These are phyloP conservation scores for Bovichtus diacanthus DNA, from an alignment of 2,797 vertebrate species.

Conservation along the genomic window DNA sequence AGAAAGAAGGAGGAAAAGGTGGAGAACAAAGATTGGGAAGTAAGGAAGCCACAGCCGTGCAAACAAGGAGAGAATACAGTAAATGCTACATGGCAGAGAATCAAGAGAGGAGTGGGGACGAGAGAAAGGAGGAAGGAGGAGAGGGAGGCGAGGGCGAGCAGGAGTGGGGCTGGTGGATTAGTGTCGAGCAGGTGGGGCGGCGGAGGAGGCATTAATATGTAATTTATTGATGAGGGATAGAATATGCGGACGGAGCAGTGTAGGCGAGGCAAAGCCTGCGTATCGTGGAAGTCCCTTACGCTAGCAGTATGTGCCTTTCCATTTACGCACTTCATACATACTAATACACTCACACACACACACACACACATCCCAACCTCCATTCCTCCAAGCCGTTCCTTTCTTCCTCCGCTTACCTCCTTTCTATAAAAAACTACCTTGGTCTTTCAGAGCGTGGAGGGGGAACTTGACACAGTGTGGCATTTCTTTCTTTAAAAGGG, in stretches of 20 bases:
- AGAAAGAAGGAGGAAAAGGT: neutral
- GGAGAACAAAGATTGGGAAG: neutral
- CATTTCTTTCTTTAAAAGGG: neutral
- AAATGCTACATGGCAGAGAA: conserved; percentile 9
- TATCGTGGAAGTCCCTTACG: conserved; percentile 80
- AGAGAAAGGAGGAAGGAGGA: conserved; percentile 4
- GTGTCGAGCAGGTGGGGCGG: conserved; percentile 69
- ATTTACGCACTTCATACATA: conserved; percentile 79
- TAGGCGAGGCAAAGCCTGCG: conserved; percentile 64
- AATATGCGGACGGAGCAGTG: conserved; percentile 77
- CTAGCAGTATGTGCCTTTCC: conserved; percentile 81
- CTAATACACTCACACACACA: conserved; percentile 52
- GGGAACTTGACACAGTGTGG: neutral
- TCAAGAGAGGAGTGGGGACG: neutral
- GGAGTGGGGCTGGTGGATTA: conserved; percentile 60
- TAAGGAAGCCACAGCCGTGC: neutral
- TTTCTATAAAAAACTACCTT: conserved; percentile 11
- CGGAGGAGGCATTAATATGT: conserved; percentile 77
- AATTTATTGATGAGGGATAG: conserved; percentile 84
- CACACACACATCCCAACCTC: conserved; percentile 44
- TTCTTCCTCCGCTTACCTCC: conserved; percentile 11
- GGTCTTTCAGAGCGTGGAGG: neutral
- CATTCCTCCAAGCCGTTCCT: conserved; percentile 38
- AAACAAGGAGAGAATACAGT: conserved; percentile 5
- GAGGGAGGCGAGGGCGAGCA: conserved; percentile 19